phyloP scores from a whole-genome alignment of 2,888 invertebrate species.

The Drosophila yooni region DNA sequence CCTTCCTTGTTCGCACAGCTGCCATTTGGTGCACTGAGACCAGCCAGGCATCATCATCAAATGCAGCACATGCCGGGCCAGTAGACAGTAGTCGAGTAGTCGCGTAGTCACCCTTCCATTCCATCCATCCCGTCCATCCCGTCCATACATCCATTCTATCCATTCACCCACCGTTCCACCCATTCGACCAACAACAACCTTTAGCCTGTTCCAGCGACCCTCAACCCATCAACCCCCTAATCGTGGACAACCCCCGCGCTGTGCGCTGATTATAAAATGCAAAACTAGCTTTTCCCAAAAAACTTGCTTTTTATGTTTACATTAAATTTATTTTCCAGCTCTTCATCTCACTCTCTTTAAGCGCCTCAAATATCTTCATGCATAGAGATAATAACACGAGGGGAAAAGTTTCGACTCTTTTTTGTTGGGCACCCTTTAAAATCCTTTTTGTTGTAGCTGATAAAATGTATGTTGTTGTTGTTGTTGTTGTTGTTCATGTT shows the following conservation, averaged over 20 bases:
- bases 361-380: constrained; percentile 40
- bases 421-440: constrained; percentile 34
- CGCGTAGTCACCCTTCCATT: constrained; percentile 37
- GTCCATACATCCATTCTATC: constrained; percentile 13
- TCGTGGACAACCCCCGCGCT: constrained; percentile 61
- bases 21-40: constrained; percentile 35
- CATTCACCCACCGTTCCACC: constrained; percentile 21
- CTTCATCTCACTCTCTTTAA: not conserved
- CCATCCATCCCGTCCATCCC: constrained; percentile 12
- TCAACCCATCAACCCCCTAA: constrained; percentile 48
- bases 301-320: constrained; percentile 77
- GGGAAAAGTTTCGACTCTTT: constrained; percentile 25
- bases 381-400: constrained; percentile 44
- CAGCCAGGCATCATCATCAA: constrained; percentile 51
- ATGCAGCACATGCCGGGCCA: constrained; percentile 57
- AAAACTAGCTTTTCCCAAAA: constrained; percentile 69
- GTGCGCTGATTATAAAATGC: constrained; percentile 72
- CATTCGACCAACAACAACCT: constrained; percentile 4
- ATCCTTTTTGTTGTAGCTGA: constrained; percentile 12
- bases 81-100: constrained; percentile 29
- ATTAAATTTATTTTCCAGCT: constrained; percentile 60
- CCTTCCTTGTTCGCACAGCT: constrained; percentile 18
- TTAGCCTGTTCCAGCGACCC: not conserved
- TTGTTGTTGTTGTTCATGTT: constrained; percentile 22
- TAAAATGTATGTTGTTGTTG: constrained; percentile 14